Base-by-base conservation (phyloP, 2,888 invertebrate species). In the Caenorhabditis plicata region DNA sequence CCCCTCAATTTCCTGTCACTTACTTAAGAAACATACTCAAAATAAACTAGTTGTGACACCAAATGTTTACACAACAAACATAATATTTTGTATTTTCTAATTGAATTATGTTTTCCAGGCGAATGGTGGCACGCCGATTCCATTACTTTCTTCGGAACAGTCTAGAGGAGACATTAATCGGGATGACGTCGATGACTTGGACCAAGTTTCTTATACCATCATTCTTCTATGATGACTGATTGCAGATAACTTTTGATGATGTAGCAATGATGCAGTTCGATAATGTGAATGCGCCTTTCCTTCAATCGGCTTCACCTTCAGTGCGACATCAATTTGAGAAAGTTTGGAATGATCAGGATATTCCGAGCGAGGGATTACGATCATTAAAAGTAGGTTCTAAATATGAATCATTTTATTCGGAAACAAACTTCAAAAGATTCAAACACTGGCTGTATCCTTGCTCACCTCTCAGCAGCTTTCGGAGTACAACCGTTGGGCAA, bases 401-500 rank as follows among this genome's bases (percentile, higher is more conserved):
- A 2, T 15, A 27, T 39, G 7, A 31, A 31, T 32, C 9, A 3
- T 22, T 13, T 19, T 27, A 27, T 22, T 45, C n/a, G 25, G 2
- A 39, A 31, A 23, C 41, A 49, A 50, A 29, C 11, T 20, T 22
- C 25, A 31, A 9, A 3, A 78, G 78, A 70, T 78, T 29, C 77
- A 78, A 55, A 62, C 71, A 9, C 58, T 78, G 7, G 78, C 78
- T 1, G 78, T 78, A 7, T 78, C 78, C n/a, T 51, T 76, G 19
- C 53, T 78, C 19, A 71, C 58, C 13, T 48, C 57, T 0, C 56
- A 66, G 19, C 78, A 78, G 42, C 45, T 78, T 19, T 44, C 57
- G 1, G 63, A 60, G 19, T 78, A 74, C 52, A 78, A 77, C 48
- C 52, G 64, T 1, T 78, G 78, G 78, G 75, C 77, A 0, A 71